These are phyloP conservation scores for Dendropsophus ebraccatus DNA, from an alignment of 2,113 vertebrate genomes.

Conservation along the genomic window DNA sequence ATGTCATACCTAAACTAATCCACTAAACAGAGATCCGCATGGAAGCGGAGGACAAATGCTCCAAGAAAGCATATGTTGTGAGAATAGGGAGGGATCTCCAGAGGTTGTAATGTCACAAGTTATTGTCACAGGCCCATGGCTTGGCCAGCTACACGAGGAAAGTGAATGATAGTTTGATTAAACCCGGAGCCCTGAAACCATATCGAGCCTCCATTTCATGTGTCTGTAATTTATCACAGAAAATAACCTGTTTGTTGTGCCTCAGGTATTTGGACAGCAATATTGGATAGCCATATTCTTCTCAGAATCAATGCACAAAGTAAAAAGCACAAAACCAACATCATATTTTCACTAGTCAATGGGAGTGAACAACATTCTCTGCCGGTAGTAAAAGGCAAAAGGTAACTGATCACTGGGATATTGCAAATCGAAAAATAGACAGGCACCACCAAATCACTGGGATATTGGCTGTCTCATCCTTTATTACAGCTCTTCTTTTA, in stretches of 20 bases:
- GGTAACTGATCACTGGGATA: no score
- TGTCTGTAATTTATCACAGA: conserved; percentile 42
- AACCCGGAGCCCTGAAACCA: conserved; percentile 41
- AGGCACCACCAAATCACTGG: no score
- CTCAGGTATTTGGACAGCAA: conserved; percentile 20
- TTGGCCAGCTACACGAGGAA: conserved; percentile 7
- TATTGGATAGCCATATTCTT: conserved; percentile 23
- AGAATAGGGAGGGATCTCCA: neutral
- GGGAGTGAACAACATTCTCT: neutral
- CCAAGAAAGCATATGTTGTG: conserved; percentile 7
- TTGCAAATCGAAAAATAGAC: no score
- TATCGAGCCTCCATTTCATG: conserved; percentile 20
- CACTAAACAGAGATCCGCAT: neutral
- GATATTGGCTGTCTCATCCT: no score
- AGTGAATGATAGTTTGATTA: conserved; percentile 54
- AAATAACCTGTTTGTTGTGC: conserved; percentile 36
- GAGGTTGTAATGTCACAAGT: conserved; percentile 30
- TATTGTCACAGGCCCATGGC: neutral
- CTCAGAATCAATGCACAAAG: neutral
- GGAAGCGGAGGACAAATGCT: conserved; percentile 22
- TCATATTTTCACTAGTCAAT: neutral
- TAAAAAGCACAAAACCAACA: neutral
- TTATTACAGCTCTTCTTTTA: no score
- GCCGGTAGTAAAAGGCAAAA: neutral
- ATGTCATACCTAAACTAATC: neutral